Base-by-base conservation (phyloP, 2,888 invertebrate genomes). In the Drosophila paranaensis region DNA sequence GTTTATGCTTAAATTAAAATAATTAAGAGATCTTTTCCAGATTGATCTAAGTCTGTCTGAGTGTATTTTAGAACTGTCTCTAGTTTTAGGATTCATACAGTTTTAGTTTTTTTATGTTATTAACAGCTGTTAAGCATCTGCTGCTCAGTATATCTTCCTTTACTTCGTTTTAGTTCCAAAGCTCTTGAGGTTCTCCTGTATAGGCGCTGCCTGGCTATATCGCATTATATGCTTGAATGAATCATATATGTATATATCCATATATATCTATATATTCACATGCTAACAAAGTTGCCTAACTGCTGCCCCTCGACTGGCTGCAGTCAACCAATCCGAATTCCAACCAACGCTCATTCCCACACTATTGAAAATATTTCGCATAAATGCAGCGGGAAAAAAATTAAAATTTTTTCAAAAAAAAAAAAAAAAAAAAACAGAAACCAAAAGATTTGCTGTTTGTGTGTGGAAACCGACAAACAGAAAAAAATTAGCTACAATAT, bases 401-500 rank as follows among this genome's bases (percentile, higher is more conserved):
- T 60, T 16, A 10, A 64, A 55, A 60, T 48, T 50, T 45, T 64
- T 55, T 46, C 40, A 55, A 53, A 63, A 51, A 60, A 39, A 70
- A 43, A 60, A 55, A 53, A 63, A 51, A 60, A 39, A 70, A 43
- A 60, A 20, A 20, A 20, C 20, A 20, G 68, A 46, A 63, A 50
- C 33, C 33, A 11, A 35, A 11, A 13, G 37, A 35, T 53, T 37
- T 54, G 37, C 25, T n/a, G 37, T 61, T 20, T 68, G 53, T 77
- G 67, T 76, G 71, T 71, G 81, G 64, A 88, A 88, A 83, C 83
- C 87, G 87, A 77, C 87, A 87, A 88, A 84, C 77, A 73, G 73
- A 69, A 73, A 77, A 89, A 89, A 89, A 89, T 89, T 89, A 89
- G 88, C 89, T 81, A 54, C 79, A 86, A 88, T 86, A 77, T 89